A percentile compares a stretch with the other conserved stretches of the same genome.
phyloP scores from a whole-genome alignment of 1,140 invertebrate genomes.

The Rhynchophorus ferrugineus region DNA sequence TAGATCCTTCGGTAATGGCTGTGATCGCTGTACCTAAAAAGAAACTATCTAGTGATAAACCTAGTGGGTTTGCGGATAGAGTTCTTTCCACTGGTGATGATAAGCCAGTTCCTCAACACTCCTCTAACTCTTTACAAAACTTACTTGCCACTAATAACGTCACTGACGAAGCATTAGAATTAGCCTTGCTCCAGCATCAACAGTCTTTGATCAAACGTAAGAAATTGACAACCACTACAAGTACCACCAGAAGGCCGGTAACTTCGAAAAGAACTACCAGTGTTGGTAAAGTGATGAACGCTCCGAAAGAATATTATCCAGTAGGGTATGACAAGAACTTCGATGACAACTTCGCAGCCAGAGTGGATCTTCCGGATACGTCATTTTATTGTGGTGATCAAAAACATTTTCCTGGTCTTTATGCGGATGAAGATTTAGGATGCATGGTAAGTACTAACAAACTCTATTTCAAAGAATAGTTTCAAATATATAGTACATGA shows the following conservation, averaged over 20 bases:
- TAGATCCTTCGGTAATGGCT: constrained; percentile 22
- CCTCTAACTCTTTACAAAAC: constrained; percentile 31
- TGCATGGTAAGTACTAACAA: constrained; percentile 68
- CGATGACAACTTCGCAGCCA: constrained; percentile 76
- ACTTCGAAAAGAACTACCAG: constrained; percentile 35
- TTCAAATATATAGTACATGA: neutral
- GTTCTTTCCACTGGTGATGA: constrained; percentile 25
- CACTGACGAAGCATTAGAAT: constrained; percentile 42
- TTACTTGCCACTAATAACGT: constrained; percentile 30
- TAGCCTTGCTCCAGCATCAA: constrained; percentile 37
- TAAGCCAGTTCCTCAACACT: constrained; percentile 15
- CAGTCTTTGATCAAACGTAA: constrained; percentile 25
- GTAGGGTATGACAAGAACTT: constrained; percentile 81
- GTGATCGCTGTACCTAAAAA: constrained; percentile 29
- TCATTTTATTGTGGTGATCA: constrained; percentile 82
- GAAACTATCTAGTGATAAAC: constrained; percentile 32
- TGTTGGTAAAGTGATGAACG: constrained; percentile 75
- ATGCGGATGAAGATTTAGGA: constrained; percentile 82
- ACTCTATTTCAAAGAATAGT: neutral
- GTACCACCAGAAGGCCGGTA: constrained; percentile 27
- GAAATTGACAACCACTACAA: constrained; percentile 27
- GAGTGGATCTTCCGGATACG: constrained; percentile 77
- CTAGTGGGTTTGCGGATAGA: constrained; percentile 31
- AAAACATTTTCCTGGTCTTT: constrained; percentile 82
- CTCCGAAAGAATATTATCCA: constrained; percentile 79